These are phyloP conservation scores for Rachycentron canadum DNA, from an alignment of 2,797 vertebrate genomes.

Conservation along the genomic window DNA sequence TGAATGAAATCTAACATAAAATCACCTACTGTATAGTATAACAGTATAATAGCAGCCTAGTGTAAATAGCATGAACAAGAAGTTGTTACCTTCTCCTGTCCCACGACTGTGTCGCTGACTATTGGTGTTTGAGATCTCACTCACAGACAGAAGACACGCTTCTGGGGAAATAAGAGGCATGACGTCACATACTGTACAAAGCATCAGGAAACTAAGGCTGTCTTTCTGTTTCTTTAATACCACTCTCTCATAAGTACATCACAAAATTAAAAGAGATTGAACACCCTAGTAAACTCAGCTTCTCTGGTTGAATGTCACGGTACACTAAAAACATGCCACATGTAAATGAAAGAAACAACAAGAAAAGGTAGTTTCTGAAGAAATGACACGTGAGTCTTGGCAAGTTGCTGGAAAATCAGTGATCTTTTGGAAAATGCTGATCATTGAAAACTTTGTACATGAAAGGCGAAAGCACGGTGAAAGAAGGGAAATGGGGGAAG, in stretches of 20 bases:
- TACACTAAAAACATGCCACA: too few species aligned
- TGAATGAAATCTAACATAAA: background rate
- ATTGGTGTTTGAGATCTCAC: background rate
- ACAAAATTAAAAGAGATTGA: background rate
- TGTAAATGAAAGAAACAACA: background rate
- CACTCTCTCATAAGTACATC: background rate
- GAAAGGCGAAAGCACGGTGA: too few species aligned
- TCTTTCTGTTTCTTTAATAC: constrained; percentile 17
- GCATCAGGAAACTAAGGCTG: constrained; percentile 37
- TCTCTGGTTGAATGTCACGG: background rate
- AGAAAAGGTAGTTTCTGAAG: background rate
- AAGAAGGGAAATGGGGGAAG: background rate
- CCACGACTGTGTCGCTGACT: constrained; percentile 5
- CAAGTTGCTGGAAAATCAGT: background rate
- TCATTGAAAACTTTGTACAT: too few species aligned
- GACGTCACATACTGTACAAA: constrained; percentile 53
- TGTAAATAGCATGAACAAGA: background rate
- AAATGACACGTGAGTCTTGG: too few species aligned
- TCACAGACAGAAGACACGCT: constrained; percentile 24
- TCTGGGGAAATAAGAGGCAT: constrained; percentile 57
- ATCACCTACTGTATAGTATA: background rate
- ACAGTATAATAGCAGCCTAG: background rate
- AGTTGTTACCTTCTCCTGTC: constrained; percentile 44
- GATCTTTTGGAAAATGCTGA: too few species aligned
- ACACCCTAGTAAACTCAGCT: background rate